Base-by-base conservation (phyloP, 2,888 invertebrate genomes). In the Lepidocyrtinus sp. region DNA sequence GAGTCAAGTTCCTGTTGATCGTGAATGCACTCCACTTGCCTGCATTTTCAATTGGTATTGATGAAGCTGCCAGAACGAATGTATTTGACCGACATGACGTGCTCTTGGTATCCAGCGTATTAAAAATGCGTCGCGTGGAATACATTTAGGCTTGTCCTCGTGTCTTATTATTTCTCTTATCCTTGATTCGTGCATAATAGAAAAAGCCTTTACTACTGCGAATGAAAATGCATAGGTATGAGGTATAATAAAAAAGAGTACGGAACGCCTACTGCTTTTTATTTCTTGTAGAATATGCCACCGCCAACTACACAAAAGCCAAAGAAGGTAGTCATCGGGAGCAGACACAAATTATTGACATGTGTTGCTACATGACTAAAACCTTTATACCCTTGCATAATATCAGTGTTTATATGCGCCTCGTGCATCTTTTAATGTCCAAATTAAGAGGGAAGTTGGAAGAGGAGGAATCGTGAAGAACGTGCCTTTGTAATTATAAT, bases 1-100 rank as follows among this genome's bases (percentile, higher is more conserved):
- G 36, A 50, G n/a, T n/a, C n/a, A n/a, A n/a, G 75, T 75, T 75
- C 79, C 79, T 80, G 79, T 80, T 80, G 79, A 74, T 80, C 27
- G 36, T 24, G 59, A 19, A 36, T 77, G 61, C 62, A 79, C 61
- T 75, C 62, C n/a, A 21, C 27, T 64, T 80, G 74, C 73, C 62
- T 21, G 19, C 71, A 46, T 27, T 45, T 21, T 71, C 21, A 9
- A 21, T 71, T 50, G n/a, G 26, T 24, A 26, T 64, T 64, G 26
- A 17, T 17, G n/a, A n/a, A n/a, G n/a, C n/a, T n/a, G n/a, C n/a
- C n/a, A 17, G 55, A 55, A 55, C 2, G 55, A 55, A n/a, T 55
- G 55, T 55, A 17, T n/a, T n/a, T 55, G 15, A 55, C 17, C 55
- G 17, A 55, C 17, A 55, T 55, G 55, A 55, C 55, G 17, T 55